Conservation (phyloP, 2,797 vertebrate species). For the Poeciliopsis gracilis region DNA sequence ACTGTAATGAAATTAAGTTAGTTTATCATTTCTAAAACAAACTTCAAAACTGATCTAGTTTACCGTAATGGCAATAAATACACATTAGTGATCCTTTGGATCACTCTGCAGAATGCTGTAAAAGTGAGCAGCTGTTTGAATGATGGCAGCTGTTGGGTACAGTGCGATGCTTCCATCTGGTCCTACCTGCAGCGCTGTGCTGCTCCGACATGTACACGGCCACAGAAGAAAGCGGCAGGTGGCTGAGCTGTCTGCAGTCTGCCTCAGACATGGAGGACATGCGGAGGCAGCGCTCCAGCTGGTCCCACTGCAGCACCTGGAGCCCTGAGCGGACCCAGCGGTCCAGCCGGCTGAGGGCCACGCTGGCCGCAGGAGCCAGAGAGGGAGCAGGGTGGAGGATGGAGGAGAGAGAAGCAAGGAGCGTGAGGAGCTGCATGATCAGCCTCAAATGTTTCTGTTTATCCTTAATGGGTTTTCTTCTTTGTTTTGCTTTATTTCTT, state of each 20-base stretch:
- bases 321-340: conserved; percentile 81
- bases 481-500: background rate
- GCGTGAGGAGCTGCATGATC: conserved; percentile 47
- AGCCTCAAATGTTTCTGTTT: background rate
- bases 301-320: conserved; percentile 81
- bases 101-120: background rate
- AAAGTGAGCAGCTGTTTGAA: background rate
- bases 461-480: too few species aligned
- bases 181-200: conserved; percentile 45
- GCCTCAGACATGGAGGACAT: conserved; percentile 73
- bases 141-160: background rate
- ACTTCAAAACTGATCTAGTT: background rate
- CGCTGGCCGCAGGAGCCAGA: conserved; percentile 32
- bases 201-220: conserved; percentile 80
- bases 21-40: background rate
- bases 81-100: background rate
- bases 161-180: background rate
- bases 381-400: conserved; percentile 45
- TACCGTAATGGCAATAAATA: background rate
- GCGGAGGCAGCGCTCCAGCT: conserved; percentile 79
- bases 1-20: background rate
- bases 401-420: conserved; percentile 39
- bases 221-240: conserved; percentile 74
- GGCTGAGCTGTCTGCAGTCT: conserved; percentile 77
- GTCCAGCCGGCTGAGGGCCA: conserved; percentile 68